These are phyloP conservation scores for Abrostola triplasia DNA, from an alignment of 2,888 invertebrate genomes.

Conservation along the genomic window DNA sequence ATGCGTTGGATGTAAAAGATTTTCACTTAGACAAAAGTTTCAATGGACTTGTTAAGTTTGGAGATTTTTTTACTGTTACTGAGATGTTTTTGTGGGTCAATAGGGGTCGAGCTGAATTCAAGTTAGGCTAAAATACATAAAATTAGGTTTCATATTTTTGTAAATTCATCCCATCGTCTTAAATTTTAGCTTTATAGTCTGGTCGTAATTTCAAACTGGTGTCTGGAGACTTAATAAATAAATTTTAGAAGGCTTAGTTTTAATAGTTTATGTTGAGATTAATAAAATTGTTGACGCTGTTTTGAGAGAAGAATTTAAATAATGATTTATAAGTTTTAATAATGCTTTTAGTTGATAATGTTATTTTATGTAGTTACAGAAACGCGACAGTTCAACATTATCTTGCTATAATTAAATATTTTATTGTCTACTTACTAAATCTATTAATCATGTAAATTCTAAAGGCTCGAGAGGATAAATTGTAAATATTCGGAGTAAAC, in stretches of 20 bases:
- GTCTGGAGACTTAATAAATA: constrained; percentile 19
- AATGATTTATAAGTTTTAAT: too few relatives aligned
- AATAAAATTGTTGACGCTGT: not conserved
- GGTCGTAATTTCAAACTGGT: constrained; percentile 15
- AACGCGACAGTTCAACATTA: too few relatives aligned
- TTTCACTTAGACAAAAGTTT: constrained; percentile 51
- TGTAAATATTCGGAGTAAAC: too few relatives aligned
- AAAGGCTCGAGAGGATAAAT: too few relatives aligned
- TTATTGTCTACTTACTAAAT: too few relatives aligned
- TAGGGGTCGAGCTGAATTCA: not conserved
- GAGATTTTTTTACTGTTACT: constrained; percentile 14
- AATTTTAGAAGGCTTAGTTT: constrained; percentile 16
- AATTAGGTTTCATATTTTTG: not conserved
- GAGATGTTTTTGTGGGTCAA: not conserved
- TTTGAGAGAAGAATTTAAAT: not conserved
- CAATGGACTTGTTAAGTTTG: constrained; percentile 35
- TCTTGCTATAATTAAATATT: too few relatives aligned
- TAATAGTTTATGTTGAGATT: constrained; percentile 2
- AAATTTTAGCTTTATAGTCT: constrained; percentile 11
- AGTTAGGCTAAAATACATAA: not conserved
- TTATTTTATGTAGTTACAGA: too few relatives aligned
- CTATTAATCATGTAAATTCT: too few relatives aligned
- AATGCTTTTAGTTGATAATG: too few relatives aligned
- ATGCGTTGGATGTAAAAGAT: constrained; percentile 47
- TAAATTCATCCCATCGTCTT: not conserved